Conservation (phyloP, 2,888 invertebrate genomes). For the Halocaridina rubra region DNA sequence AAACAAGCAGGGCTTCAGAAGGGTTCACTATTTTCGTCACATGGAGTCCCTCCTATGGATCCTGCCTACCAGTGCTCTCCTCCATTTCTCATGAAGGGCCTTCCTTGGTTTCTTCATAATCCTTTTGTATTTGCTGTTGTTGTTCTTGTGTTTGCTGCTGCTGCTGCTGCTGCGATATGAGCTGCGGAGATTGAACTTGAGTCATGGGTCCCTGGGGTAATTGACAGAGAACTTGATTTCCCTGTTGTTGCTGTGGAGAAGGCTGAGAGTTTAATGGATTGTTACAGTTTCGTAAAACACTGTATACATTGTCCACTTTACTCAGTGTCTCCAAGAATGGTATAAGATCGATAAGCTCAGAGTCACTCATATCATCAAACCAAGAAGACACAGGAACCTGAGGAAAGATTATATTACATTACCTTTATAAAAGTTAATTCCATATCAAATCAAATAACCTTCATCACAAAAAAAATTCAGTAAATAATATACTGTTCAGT, state of each 20-base stretch:
- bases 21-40: conserved; percentile 1
- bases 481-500: neutral
- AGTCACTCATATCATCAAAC: conserved; percentile 99
- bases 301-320: conserved; percentile 96
- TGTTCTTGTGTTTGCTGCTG: conserved; percentile 25
- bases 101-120: conserved; percentile 48
- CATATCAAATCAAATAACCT: too few relatives aligned
- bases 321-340: conserved; percentile 98
- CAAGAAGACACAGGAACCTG: conserved; percentile 97
- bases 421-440: too few relatives aligned
- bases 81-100: conserved; percentile 49
- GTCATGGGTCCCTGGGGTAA: conserved; percentile 57
- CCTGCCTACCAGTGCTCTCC: conserved; percentile 28
- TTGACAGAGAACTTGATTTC: conserved; percentile 37
- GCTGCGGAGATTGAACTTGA: conserved; percentile 50
- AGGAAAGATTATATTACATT: too few relatives aligned
- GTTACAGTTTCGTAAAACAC: conserved; percentile 82
- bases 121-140: conserved; percentile 42
- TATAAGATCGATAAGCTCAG: conserved; percentile 95
- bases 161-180: conserved; percentile 45
- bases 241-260: conserved; percentile 27
- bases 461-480: too few relatives aligned
- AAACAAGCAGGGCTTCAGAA: conserved; percentile 17
- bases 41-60: conserved; percentile 18
- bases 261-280: conserved; percentile 53